Evolutionary conservation across 2,888 invertebrate species (phyloP).

Genomic region (Myopa tessellatipennis): DNA sequence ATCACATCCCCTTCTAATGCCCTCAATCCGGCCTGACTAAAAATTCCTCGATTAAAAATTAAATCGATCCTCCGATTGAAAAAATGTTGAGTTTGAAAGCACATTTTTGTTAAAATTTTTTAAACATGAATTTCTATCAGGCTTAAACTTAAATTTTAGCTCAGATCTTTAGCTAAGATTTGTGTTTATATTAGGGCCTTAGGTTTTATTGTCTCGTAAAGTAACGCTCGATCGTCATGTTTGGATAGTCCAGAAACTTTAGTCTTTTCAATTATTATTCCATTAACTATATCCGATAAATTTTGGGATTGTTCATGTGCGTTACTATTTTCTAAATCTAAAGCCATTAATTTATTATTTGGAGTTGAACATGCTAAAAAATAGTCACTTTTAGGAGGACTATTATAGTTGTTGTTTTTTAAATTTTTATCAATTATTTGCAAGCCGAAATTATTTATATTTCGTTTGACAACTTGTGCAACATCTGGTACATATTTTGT

Average conservation of each 20-base stretch:
- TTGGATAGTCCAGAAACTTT: constrained; percentile 48
- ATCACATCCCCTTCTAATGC: too few species aligned
- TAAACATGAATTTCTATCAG: too few species aligned
- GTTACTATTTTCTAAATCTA: not conserved
- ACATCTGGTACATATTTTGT: not conserved
- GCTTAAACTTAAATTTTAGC: too few species aligned
- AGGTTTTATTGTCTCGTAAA: constrained; percentile 50
- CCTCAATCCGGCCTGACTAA: too few species aligned
- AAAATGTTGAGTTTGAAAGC: too few species aligned
- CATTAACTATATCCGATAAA: constrained; percentile 71
- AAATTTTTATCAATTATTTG: constrained; percentile 66
- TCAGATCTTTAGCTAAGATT: too few species aligned
- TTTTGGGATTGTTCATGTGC: constrained; percentile 50
- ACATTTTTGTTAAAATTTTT: too few species aligned
- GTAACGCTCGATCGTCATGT: constrained; percentile 56
- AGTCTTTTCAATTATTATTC: constrained; percentile 65
- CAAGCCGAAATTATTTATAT: constrained; percentile 56
- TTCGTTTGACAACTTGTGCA: constrained; percentile 65
- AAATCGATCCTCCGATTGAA: too few species aligned
- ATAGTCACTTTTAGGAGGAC: not conserved
- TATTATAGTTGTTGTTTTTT: constrained; percentile 39
- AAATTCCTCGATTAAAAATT: too few species aligned
- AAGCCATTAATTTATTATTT: not conserved
- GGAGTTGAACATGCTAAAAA: not conserved
- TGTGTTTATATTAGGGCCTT: not conserved